Evolutionary conservation across 2,888 invertebrate genomes (phyloP).

Genomic region (Sabellastarte sp.): DNA sequence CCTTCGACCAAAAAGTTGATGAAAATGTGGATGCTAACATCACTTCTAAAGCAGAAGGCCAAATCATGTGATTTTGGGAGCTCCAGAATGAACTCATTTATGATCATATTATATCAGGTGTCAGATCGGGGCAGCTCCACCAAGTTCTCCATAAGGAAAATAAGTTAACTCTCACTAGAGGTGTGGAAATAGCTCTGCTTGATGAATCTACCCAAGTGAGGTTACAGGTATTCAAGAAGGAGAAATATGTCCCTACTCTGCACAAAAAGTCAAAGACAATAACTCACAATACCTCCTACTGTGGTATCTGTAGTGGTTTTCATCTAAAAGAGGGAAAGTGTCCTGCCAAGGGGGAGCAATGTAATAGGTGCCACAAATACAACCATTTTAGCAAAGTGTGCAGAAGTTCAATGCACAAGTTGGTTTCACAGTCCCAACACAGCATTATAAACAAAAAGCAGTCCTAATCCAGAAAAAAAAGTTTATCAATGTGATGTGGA

Average conservation of each 20-base stretch:
- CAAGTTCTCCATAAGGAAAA: not conserved
- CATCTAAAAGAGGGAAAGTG: conserved; percentile 1
- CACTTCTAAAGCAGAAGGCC: not conserved
- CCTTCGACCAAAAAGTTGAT: not conserved
- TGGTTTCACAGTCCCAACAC: no score
- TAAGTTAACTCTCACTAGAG: not conserved
- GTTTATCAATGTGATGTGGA: no score
- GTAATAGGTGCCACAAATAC: not conserved
- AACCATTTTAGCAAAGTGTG: conserved; percentile 14
- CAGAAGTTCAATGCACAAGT: no score
- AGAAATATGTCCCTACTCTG: not conserved
- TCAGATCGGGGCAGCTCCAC: not conserved
- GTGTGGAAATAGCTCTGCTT: not conserved
- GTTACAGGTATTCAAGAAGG: not conserved
- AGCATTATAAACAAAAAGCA: no score
- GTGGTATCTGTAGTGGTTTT: not conserved
- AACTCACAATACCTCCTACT: not conserved
- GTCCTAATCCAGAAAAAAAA: no score
- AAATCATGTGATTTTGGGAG: not conserved
- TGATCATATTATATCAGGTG: not conserved
- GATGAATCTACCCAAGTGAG: not conserved
- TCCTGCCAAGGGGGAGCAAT: conserved; percentile 12
- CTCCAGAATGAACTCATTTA: not conserved
- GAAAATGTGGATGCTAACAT: not conserved
- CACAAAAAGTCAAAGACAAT: not conserved